Evolutionary conservation across 2,888 invertebrate genomes (phyloP), one percentile per base, ranked within the genome.

Genomic region (Myathropa florea): DNA sequence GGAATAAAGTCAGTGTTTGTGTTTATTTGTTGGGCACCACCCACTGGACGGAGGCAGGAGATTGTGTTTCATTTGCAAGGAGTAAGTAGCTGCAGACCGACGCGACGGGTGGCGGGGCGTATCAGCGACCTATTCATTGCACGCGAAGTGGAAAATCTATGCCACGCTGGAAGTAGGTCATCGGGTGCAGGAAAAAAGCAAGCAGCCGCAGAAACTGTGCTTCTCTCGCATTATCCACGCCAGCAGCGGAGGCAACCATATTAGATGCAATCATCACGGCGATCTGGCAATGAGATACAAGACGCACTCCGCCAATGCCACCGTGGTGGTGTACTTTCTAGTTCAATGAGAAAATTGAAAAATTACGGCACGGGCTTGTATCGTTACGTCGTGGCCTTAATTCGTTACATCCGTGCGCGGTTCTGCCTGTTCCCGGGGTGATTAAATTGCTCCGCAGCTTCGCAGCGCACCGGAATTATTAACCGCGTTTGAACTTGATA

Each of bases 261-360:
- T 65, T 79, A 72, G 60, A 75, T 46, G 55, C 83, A 83, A 65
- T 65, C 59, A 53, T 24, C 14, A 60, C 63, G 57, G 61, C 24
- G 36, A 64, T 63, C 76, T 71, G 63, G 46, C 68, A 68, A 70
- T 59, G 75, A 83, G 65, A 77, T 71, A 77, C 53, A 60, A 71
- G 63, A 84, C 68, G 72, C 70, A 68, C 23, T 60, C 39, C 55
- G 1, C 70, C 60, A 63, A 68, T 70, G 70, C 23, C 70, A 36
- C 18, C 10, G 36, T 67, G 53, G 57, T n/a, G n/a, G n/a, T n/a
- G n/a, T 75, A 86, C 79, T 86, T 86, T 86, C 86, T 83, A 83
- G 83, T 86, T 86, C 78, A 86, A 86, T 86, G 83, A 79, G 86
- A 86, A 86, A 86, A 86, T 86, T 86, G 83, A 75, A 83, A 86